Evolutionary conservation across 92 coral and sea anemone genomes (phyloP), one percentile per base, ranked within the genome.

Genomic region (Chrysogorgia sp.): DNA sequence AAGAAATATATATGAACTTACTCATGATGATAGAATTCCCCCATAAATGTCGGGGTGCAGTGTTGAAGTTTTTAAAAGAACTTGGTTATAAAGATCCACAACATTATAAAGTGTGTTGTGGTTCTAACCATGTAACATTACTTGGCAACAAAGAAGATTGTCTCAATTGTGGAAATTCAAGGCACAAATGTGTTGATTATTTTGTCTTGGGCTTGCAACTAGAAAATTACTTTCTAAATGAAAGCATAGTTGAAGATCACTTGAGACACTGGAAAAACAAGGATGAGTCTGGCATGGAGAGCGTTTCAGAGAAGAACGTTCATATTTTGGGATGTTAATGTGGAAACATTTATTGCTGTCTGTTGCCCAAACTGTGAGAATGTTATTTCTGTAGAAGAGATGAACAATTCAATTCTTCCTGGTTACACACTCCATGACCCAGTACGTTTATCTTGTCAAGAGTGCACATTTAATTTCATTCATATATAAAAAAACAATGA

Each of bases 241-340:
- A 76, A 33, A 23, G 24, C 17, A 83, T 30, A 9, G 62, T 31
- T 2, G 47, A 63, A 48, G 75, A 81, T 59, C 88, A 90, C 80
- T 53, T 86, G 28, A 71, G 63, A 1, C 93, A 90, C 35, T 86
- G 93, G 93, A 45, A 75, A 15, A 81, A 82, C 7, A 65, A 57
- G 14, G 72, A 80, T 20, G 80, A 80, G n/a, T 81, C 15, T 87
- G 90, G 89, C 87, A 90, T 84, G 96, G 91, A 0, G 25, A 83
- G 14, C 43, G 85, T n/a, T 87, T 90, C 34, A 6, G 86, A 1
- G 88, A 86, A 25, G 71, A n/a, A n/a, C 86, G 34, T 86, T 88
- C 17, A 78, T 71, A 58, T 89, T 89, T 45, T 89, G 90, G 90
- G 90, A 89, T 58, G 70, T 71, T 55, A 20, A 28, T 15, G 65